A percentile compares a stretch with the other conserved stretches of the same genome.
Evolutionary conservation across 2,888 invertebrate species (phyloP).

Genomic region (Rhingia campestris): DNA sequence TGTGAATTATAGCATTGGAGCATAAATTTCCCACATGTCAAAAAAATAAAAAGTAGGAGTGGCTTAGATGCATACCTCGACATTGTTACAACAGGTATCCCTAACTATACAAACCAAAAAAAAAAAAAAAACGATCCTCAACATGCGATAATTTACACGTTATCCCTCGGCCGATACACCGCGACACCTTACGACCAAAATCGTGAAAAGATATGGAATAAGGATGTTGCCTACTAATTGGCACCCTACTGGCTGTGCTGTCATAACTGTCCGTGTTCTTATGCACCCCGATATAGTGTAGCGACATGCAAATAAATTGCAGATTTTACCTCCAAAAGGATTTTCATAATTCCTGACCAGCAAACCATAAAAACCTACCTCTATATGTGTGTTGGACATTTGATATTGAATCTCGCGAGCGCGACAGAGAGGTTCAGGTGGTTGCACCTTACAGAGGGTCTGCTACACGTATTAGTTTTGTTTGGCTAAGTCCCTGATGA

Average conservation of each 20-base stretch:
- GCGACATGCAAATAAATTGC: constrained; percentile 63
- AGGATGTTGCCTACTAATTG: constrained; percentile 76
- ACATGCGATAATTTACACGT: constrained; percentile 65
- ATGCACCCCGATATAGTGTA: constrained; percentile 41
- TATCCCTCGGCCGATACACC: constrained; percentile 6
- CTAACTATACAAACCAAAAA: constrained; percentile 13
- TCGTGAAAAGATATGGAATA: constrained; percentile 47
- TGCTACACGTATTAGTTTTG: not conserved
- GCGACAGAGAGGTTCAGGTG: constrained; percentile 5
- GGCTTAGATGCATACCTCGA: constrained; percentile 42
- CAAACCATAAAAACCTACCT: constrained; percentile 1
- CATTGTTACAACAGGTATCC: not conserved
- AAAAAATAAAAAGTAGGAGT: constrained; percentile 44
- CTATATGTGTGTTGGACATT: constrained; percentile 35
- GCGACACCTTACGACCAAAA: constrained; percentile 20
- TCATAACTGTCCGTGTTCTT: constrained; percentile 76
- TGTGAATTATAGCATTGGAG: constrained; percentile 59
- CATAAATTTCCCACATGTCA: constrained; percentile 62
- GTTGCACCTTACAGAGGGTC: constrained; percentile 12
- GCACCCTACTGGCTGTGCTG: constrained; percentile 78
- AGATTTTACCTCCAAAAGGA: constrained; percentile 49
- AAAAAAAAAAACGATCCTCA: constrained; percentile 44
- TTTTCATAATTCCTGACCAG: constrained; percentile 50
- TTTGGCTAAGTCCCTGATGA: constrained; percentile 14
- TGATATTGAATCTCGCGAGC: constrained; percentile 38